These are phyloP conservation scores for Eremophila alpestris DNA, from an alignment of 2,797 vertebrate species.

Conservation along the genomic window DNA sequence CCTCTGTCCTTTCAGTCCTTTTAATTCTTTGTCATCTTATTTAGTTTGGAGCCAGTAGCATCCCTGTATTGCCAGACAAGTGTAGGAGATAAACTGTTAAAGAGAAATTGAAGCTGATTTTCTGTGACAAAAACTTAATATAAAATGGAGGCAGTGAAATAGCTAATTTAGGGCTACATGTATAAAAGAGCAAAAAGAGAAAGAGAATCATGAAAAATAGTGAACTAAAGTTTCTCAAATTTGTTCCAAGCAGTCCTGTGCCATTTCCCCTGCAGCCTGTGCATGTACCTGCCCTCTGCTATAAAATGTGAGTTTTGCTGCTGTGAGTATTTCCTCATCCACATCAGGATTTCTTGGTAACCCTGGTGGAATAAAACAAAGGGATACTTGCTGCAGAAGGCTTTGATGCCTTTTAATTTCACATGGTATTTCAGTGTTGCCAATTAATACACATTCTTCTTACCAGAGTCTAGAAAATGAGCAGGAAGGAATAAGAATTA, in stretches of 20 bases:
- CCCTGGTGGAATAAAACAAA: neutral
- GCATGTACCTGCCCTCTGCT: neutral
- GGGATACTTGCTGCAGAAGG: neutral
- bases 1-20: neutral
- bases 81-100: neutral
- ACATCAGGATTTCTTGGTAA: neutral
- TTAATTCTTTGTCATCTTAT: neutral
- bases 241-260: neutral
- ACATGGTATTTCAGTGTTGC: neutral
- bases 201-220: neutral
- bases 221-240: neutral
- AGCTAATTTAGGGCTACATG: neutral
- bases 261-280: neutral
- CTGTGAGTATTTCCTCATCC: neutral
- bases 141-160: neutral
- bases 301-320: neutral
- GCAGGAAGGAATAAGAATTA: neutral
- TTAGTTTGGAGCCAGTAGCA: neutral
- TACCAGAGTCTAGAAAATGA: neutral
- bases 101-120: conserved; percentile 51
- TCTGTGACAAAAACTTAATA: conserved; percentile 20
- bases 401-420: conserved; percentile 5
- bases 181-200: neutral
- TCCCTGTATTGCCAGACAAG: neutral
- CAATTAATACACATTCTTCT: neutral